Base-by-base conservation (phyloP, 2,797 vertebrate genomes). In the Scarus forsteni region DNA sequence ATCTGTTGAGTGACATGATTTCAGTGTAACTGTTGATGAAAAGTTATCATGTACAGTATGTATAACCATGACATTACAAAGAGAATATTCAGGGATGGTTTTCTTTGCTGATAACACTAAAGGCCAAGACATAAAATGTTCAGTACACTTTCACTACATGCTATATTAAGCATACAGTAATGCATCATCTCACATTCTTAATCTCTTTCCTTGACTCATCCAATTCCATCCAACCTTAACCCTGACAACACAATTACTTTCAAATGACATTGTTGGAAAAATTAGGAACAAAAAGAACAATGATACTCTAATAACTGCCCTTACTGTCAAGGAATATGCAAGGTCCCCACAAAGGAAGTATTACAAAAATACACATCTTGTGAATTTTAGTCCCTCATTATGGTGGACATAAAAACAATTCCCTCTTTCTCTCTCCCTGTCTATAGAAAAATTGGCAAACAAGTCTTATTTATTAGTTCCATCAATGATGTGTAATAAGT, bases 371-470 rank as follows among this genome's bases (percentile, higher is more conserved):
- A 40, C 18, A 58, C 58, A 64, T 40, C 5, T 27, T 44, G 10
- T 19, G 18, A 48, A 16, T n/a, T 7, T 16, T 6, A 27, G 27
- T 10, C 42, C 51, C 16, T 14, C 5, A 13, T 12, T 43, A 43
- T 43, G 42, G 12, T 3, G 68, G 60, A 62, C 62, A 74, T 78
- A 77, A 76, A 88, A 79, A 55, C 58, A 65, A 66, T 79, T 86
- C 71, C 62, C 59, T 53, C 54, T 71, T 74, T 59, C 49, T 79
- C 54, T 61, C 60, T 79, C 54, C 60, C 60, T 70, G 79, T 87
- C 86, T 78, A 87, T 84, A 83, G 77, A 86, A 58, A 82, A 87
- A 87, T 88, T 75, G 84, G 84, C 74, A 87, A 88, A 85, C 80
- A 16, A 83, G 66, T 87, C 56, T 84, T 83, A 88, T 88, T 84